phyloP scores from a whole-genome alignment of 1,140 invertebrate species.

The Hyles vespertilio region DNA sequence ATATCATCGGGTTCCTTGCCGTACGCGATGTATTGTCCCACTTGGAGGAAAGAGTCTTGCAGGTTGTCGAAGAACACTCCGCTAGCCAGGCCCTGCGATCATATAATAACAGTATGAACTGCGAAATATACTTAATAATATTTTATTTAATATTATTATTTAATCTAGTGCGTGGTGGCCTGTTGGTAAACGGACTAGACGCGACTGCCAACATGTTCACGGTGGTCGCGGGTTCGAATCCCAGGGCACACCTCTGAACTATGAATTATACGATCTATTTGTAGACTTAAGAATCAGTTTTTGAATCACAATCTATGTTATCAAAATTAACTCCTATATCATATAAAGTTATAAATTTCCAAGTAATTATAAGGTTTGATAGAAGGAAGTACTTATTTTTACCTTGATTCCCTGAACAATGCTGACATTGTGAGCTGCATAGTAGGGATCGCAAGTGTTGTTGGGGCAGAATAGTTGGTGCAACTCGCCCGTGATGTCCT shows the following conservation, averaged over 20 bases:
- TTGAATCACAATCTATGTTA: too few species aligned
- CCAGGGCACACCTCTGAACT: too few species aligned
- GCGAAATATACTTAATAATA: too few species aligned
- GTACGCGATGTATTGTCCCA: slow-evolving; percentile 86
- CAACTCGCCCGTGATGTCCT: slow-evolving; percentile 80
- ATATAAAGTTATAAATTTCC: too few species aligned
- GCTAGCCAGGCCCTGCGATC: slow-evolving; percentile 81
- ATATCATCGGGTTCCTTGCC: slow-evolving; percentile 84
- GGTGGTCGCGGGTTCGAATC: too few species aligned
- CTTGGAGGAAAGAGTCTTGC: slow-evolving; percentile 76
- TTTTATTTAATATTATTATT: too few species aligned
- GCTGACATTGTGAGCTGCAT: slow-evolving; percentile 76
- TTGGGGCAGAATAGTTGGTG: slow-evolving; percentile 83
- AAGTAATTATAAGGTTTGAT: background rate
- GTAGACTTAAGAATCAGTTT: too few species aligned
- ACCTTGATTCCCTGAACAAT: slow-evolving; percentile 84
- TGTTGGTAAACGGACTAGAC: too few species aligned
- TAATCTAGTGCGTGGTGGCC: too few species aligned
- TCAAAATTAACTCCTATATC: too few species aligned
- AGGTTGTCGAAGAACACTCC: slow-evolving; percentile 85
- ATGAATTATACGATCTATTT: background rate
- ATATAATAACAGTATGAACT: slow-evolving; percentile 10
- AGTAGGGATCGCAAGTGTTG: slow-evolving; percentile 90
- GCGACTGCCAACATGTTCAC: too few species aligned
- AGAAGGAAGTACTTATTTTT: slow-evolving; percentile 8